These are phyloP conservation scores for Propithecus deckenii DNA, from an alignment of 2,797 vertebrate genomes.

Conservation along the genomic window DNA sequence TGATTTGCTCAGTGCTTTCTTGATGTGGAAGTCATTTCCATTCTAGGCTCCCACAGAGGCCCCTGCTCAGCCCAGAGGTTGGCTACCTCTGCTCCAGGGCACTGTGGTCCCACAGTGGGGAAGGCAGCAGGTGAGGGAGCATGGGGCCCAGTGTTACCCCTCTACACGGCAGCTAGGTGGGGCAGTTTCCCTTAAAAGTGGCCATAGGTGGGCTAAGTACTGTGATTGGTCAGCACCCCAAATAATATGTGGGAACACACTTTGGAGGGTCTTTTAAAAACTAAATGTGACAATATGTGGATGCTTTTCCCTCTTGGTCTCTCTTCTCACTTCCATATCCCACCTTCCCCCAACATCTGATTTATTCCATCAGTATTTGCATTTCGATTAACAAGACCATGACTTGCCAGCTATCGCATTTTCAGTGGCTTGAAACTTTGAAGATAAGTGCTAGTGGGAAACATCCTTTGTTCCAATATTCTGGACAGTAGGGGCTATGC, in stretches of 20 bases:
- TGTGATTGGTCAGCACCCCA: not conserved
- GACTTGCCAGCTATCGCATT: not conserved
- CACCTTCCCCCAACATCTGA: not conserved
- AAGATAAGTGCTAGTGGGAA: not conserved
- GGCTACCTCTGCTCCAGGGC: not conserved
- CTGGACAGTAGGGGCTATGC: not conserved
- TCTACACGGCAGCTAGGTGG: not conserved
- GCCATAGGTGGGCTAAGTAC: not conserved
- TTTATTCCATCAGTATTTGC: not conserved
- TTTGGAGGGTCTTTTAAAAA: constrained; percentile 5
- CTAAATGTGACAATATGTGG: not conserved
- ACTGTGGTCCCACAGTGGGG: not conserved
- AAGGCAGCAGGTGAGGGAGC: not conserved
- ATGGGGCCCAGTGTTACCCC: no score
- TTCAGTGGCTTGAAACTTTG: constrained; percentile 37
- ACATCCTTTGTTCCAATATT: constrained; percentile 18
- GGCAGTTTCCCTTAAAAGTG: not conserved
- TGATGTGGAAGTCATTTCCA: not conserved
- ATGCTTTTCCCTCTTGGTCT: not conserved
- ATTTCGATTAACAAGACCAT: constrained; percentile 14
- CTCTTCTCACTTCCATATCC: not conserved
- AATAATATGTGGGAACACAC: not conserved
- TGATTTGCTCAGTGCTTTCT: not conserved
- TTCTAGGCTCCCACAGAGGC: not conserved
- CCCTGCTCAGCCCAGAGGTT: not conserved